These are phyloP conservation scores for Proisotoma minuta DNA, from an alignment of 2,888 invertebrate genomes.

Conservation along the genomic window DNA sequence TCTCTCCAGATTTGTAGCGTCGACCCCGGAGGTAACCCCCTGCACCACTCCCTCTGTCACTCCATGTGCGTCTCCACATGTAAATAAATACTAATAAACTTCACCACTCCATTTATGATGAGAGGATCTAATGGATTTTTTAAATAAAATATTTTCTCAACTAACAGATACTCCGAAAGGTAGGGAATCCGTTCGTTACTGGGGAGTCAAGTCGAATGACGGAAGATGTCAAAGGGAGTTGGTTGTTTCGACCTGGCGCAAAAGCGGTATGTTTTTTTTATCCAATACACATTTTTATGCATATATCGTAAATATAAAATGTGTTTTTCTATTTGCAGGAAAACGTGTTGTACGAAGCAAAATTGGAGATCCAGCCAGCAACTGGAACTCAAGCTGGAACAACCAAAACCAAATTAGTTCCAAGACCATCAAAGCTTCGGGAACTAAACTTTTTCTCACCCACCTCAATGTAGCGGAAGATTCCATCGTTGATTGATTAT, in stretches of 20 bases:
- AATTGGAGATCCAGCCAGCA: conserved; percentile 35
- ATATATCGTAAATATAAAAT: neutral
- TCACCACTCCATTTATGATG: neutral
- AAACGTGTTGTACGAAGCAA: conserved; percentile 38
- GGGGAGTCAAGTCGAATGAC: conserved; percentile 20
- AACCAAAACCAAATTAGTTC: conserved; percentile 42
- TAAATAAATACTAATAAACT: conserved; percentile 16
- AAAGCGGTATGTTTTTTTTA: conserved; percentile 29
- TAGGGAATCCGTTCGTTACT: conserved; percentile 46
- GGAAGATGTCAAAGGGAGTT: conserved; percentile 26
- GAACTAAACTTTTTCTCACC: conserved; percentile 85
- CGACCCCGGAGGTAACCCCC: too few relatives aligned
- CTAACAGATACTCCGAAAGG: conserved; percentile 30
- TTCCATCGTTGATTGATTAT: too few relatives aligned
- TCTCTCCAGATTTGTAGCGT: conserved; percentile 30
- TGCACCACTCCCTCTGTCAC: conserved; percentile 43
- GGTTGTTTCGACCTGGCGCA: conserved; percentile 44
- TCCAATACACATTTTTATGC: neutral
- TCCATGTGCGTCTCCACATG: conserved; percentile 45
- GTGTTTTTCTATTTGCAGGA: neutral
- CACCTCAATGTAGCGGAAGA: conserved; percentile 65
- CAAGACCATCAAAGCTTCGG: conserved; percentile 63
- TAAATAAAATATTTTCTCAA: too few relatives aligned
- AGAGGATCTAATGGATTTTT: too few relatives aligned
- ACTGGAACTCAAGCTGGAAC: conserved; percentile 29